phyloP scores from a whole-genome alignment of 2,797 vertebrate species.

The Megalops cyprinoides region DNA sequence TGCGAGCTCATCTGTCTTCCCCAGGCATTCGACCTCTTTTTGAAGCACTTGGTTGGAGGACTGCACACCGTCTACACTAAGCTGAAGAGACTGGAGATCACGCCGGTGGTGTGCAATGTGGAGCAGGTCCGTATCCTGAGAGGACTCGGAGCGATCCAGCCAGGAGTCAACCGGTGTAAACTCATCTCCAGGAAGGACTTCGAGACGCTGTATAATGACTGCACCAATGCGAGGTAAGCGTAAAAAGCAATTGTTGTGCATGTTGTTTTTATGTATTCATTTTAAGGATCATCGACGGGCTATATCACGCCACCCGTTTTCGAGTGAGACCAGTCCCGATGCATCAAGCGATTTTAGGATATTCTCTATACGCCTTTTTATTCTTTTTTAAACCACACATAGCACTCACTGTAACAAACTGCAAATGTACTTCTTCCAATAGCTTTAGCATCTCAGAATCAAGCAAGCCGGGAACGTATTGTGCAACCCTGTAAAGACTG shows the following conservation, averaged over 20 bases:
- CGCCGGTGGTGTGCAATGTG: conserved; percentile 97
- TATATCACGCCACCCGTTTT: neutral
- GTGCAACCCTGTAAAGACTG: no score
- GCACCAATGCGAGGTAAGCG: conserved; percentile 95
- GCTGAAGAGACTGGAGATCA: conserved; percentile 98
- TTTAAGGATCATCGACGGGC: neutral
- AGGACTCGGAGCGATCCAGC: conserved; percentile 97
- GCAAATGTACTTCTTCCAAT: neutral
- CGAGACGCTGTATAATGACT: conserved; percentile 98
- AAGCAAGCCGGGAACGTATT: neutral
- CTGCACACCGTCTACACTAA: conserved; percentile 99
- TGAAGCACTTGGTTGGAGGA: conserved; percentile 98
- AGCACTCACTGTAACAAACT: neutral
- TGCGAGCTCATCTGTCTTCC: conserved; percentile 98
- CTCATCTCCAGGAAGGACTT: conserved; percentile 98
- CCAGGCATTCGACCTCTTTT: conserved; percentile 97
- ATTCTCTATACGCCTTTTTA: neutral
- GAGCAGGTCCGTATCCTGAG: conserved; percentile 98
- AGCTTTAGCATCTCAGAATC: neutral
- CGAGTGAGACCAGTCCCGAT: neutral
- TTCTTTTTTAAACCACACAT: neutral
- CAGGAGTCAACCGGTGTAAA: conserved; percentile 97
- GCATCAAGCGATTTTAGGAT: neutral
- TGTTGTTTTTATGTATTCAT: neutral
- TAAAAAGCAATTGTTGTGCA: neutral